phyloP scores from a whole-genome alignment of 2,113 vertebrate species.

The Xenus cinereus region DNA sequence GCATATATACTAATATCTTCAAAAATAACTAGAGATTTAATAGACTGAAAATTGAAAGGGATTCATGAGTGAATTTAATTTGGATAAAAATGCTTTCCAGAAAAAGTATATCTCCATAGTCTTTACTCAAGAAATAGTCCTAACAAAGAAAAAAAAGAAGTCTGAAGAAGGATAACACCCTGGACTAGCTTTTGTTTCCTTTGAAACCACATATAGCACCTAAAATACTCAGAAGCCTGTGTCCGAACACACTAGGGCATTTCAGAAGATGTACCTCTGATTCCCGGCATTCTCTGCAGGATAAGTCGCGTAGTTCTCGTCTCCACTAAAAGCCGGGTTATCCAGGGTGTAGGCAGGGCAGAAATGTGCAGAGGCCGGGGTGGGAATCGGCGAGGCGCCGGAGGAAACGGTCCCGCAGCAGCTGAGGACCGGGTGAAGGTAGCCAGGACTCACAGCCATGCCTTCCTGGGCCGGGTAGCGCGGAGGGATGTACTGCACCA shows the following conservation, averaged over 20 bases:
- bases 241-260: neutral
- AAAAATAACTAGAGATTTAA: neutral
- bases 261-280: slow-evolving; percentile 67
- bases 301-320: neutral
- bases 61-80: neutral
- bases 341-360: slow-evolving; percentile 68
- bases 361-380: slow-evolving; percentile 63
- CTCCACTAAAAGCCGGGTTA: slow-evolving; percentile 67
- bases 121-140: neutral
- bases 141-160: neutral
- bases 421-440: slow-evolving; percentile 29
- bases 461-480: slow-evolving; percentile 65
- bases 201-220: neutral
- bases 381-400: neutral
- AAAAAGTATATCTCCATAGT: neutral
- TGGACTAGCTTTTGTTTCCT: neutral
- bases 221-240: neutral
- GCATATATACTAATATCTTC: neutral
- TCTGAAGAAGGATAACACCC: neutral
- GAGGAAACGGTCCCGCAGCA: slow-evolving; percentile 21
- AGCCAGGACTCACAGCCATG: neutral
- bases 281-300: neutral
- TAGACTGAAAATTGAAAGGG: neutral
- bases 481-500: slow-evolving; percentile 80
- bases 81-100: neutral